Evolutionary conservation across 2,888 invertebrate species (phyloP), one percentile per base, ranked within the genome.

Genomic region (Cosmopolites sordidus): DNA sequence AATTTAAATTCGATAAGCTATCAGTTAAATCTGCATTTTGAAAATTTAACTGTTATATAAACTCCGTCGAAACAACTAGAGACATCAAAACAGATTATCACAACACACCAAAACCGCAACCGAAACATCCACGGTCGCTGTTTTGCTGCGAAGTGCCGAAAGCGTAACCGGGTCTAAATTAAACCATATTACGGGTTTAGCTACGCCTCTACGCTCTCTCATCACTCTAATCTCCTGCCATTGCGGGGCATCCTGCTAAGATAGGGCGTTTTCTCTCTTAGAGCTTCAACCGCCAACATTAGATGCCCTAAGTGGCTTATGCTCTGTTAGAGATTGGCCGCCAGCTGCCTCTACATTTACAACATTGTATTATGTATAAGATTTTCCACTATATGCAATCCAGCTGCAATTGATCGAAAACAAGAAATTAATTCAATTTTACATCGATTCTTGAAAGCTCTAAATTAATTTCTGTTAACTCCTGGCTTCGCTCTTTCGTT

Each of bases 161-260:
- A 33, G n/a, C 11, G 33, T 33, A 33, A 33, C 33, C 33, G 11
- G 12, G n/a, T 33, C 12, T 12, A 33, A 33, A 33, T 33, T 33
- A 33, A 33, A 33, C 33, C 33, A 33, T 33, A 33, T 33, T 33
- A 33, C 3, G 33, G 33, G 33, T 33, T 33, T 33, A 33, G 11
- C 33, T 33, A 33, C 33, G 33, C 33, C 33, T 33, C 33, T 33
- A 33, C 33, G 33, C 33, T 33, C 33, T 12, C 33, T 33, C 33
- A 11, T 12, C 11, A 12, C 33, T 33, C 33, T 33, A 33, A 33
- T 33, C 33, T 33, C n/a, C 33, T 12, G 11, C 33, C 12, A 33
- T 33, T 33, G 33, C 33, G 12, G n/a, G 12, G 8, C 11, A 12
- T 33, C 12, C 33, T 12, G 33, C 33, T 33, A 33, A 33, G 33